Percentiles rank a stretch among this genome's conserved stretches.
phyloP scores from a whole-genome alignment of 2,888 invertebrate genomes.

The Apamea sordens region DNA sequence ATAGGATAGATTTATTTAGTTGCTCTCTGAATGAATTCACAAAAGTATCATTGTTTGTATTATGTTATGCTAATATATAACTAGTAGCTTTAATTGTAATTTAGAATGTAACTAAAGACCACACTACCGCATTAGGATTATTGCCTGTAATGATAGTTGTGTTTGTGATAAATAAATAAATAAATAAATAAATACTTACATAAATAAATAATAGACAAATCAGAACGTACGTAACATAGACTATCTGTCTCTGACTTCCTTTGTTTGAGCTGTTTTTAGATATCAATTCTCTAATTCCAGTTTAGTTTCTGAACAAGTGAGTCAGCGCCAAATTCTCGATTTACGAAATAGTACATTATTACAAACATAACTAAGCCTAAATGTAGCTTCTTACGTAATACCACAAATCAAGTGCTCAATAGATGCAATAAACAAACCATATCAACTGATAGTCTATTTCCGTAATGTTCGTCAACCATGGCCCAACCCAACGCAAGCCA shows the following conservation, averaged over 20 bases:
- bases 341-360: background rate
- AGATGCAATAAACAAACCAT: constrained; percentile 54
- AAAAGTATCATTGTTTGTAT: too few species aligned
- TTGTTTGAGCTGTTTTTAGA: background rate
- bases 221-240: background rate
- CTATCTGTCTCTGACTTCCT: too few species aligned
- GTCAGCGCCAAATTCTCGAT: background rate
- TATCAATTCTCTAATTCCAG: background rate
- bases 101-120: too few species aligned
- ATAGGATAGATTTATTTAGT: too few species aligned
- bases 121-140: too few species aligned
- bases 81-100: too few species aligned
- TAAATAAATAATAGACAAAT: background rate
- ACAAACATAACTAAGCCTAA: constrained; percentile 4
- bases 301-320: background rate
- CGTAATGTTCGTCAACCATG: constrained; percentile 57
- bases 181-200: too few species aligned
- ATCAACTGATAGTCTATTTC: constrained; percentile 57
- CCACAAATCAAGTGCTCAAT: constrained; percentile 56
- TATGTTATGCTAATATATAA: too few species aligned
- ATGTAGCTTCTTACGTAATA: constrained; percentile 29
- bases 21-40: too few species aligned
- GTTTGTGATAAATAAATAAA: too few species aligned
- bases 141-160: too few species aligned
- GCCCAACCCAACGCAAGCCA: constrained; percentile 50